Conservation (phyloP, 2,113 vertebrate species). For the Thamnophis sirtalis region DNA sequence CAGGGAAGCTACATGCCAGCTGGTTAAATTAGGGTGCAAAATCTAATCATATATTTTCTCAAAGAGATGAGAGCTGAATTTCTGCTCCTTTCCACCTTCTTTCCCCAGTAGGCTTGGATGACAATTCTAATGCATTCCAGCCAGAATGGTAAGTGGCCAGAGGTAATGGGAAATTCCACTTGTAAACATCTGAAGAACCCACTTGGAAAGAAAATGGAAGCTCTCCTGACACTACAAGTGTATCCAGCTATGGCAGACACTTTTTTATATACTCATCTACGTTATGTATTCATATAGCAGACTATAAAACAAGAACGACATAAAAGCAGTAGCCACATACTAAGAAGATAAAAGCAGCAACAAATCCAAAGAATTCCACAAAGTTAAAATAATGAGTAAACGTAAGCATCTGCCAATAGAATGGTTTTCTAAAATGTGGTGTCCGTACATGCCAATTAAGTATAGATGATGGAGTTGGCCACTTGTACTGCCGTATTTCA, state of each 20-base stretch:
- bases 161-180: neutral
- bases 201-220: neutral
- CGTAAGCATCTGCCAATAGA: neutral
- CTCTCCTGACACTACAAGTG: neutral
- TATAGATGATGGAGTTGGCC: neutral
- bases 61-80: neutral
- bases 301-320: neutral
- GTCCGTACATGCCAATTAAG: neutral
- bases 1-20: neutral
- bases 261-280: neutral
- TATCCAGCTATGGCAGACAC: neutral
- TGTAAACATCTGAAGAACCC: neutral
- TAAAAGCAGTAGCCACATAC: neutral
- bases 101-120: neutral
- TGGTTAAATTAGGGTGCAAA: neutral
- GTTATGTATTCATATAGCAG: neutral
- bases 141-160: neutral
- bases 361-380: neutral
- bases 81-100: neutral
- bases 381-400: neutral
- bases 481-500: neutral
- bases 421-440: neutral
- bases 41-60: neutral
- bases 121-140: neutral
- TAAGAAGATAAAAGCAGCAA: neutral